Evolutionary conservation across 2,797 vertebrate genomes (phyloP).

Genomic region (Crypturellus tataupa): DNA sequence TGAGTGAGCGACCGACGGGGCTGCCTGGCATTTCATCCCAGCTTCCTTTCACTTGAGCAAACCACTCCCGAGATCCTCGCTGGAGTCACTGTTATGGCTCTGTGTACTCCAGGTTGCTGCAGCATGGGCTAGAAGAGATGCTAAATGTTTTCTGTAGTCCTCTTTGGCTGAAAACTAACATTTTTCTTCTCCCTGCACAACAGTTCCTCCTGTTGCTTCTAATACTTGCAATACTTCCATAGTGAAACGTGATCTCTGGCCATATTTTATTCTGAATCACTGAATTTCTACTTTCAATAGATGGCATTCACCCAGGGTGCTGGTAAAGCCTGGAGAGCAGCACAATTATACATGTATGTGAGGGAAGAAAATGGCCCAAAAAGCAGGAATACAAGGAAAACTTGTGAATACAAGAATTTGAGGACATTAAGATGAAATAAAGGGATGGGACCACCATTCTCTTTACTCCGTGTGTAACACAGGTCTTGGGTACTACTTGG

Average conservation of each 20-base stretch:
- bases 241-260: neutral
- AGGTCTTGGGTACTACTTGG: neutral
- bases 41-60: slow-evolving; percentile 65
- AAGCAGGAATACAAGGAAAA: neutral
- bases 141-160: neutral
- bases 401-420: neutral
- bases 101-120: neutral
- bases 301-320: neutral
- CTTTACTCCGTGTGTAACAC: neutral
- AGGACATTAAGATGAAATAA: neutral
- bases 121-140: slow-evolving; percentile 14
- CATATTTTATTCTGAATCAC: neutral
- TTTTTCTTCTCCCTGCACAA: neutral
- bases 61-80: neutral
- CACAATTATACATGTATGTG: no score
- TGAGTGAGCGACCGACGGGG: neutral
- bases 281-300: neutral
- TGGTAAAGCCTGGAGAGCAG: neutral
- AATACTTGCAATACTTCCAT: neutral
- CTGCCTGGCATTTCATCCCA: slow-evolving; percentile 44
- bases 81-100: neutral
- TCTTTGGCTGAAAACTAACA: neutral
- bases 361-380: neutral
- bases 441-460: rapidly evolving
- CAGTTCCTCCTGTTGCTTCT: neutral